Conservation (phyloP, 2,888 invertebrate genomes). For the Acronicta psi region DNA sequence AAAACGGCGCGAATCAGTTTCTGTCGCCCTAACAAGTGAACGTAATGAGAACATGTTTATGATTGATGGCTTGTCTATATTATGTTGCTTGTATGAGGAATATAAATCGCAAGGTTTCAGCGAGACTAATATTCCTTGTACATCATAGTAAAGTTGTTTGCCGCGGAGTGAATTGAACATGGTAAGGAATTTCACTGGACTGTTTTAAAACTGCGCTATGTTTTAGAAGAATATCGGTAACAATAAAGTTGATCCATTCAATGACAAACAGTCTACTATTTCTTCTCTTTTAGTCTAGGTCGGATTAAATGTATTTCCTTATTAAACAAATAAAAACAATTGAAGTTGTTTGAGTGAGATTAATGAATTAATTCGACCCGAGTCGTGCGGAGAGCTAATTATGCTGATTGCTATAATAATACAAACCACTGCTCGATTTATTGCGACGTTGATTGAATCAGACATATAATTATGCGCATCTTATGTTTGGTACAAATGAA, state of each 20-base stretch:
- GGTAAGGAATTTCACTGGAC: too few relatives aligned
- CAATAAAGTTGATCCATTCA: too few relatives aligned
- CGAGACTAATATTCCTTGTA: too few relatives aligned
- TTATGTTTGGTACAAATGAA: conserved; percentile 13
- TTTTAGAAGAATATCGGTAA: too few relatives aligned
- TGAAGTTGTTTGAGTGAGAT: conserved; percentile 7
- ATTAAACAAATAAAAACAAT: conserved; percentile 16
- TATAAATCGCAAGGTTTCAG: not conserved
- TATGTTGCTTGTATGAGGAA: not conserved
- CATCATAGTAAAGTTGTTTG: too few relatives aligned
- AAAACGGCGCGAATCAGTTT: conserved; percentile 55
- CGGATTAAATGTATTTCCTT: not conserved
- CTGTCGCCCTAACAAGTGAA: conserved; percentile 44
- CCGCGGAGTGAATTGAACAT: too few relatives aligned
- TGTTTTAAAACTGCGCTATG: too few relatives aligned
- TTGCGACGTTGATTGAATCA: conserved; percentile 31
- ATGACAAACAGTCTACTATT: too few relatives aligned
- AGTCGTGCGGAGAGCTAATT: conserved; percentile 19
- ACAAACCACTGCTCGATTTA: conserved; percentile 27
- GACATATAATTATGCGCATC: conserved; percentile 36
- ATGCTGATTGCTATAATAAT: conserved; percentile 22
- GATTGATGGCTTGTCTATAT: conserved; percentile 37
- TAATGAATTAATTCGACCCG: conserved; percentile 6
- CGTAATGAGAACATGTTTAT: conserved; percentile 44
- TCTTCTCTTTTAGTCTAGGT: not conserved